These are phyloP conservation scores for Bombus huntii DNA, from an alignment of 1,140 invertebrate species.

Conservation along the genomic window DNA sequence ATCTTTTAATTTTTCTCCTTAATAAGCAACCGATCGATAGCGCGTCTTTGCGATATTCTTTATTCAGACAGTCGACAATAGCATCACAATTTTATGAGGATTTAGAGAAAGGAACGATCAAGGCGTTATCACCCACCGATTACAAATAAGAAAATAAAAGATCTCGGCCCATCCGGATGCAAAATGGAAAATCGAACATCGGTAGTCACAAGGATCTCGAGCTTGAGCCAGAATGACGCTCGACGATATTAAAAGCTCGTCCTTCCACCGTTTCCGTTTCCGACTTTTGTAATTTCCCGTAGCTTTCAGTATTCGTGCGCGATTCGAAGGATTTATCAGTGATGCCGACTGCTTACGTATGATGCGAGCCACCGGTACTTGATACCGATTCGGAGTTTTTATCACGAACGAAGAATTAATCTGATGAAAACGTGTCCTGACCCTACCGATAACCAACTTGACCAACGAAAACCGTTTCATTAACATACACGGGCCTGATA, in stretches of 20 bases:
- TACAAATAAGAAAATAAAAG: conserved; percentile 46
- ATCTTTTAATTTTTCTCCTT: not conserved
- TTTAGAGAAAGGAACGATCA: not conserved
- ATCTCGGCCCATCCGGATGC: conserved; percentile 10
- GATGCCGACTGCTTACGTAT: conserved; percentile 37
- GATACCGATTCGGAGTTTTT: conserved; percentile 23
- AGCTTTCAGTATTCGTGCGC: conserved; percentile 69
- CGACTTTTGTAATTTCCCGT: conserved; percentile 82
- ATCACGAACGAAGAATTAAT: not conserved
- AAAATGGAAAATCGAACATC: conserved; percentile 64
- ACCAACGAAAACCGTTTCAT: not conserved
- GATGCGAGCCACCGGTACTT: conserved; percentile 12
- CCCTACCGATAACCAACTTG: not conserved
- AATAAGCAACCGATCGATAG: not conserved
- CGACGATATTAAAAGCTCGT: conserved; percentile 81
- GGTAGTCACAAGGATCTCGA: conserved; percentile 51
- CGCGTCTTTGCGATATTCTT: not conserved
- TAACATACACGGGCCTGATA: too few species aligned
- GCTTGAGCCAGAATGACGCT: conserved; percentile 71
- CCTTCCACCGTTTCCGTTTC: conserved; percentile 78
- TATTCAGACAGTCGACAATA: not conserved
- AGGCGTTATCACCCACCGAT: conserved; percentile 35
- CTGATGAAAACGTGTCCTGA: not conserved
- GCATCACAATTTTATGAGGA: not conserved
- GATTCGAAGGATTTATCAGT: conserved; percentile 65